Evolutionary conservation across 2,797 vertebrate genomes (phyloP).

Genomic region (Lindbergichthys nudifrons): DNA sequence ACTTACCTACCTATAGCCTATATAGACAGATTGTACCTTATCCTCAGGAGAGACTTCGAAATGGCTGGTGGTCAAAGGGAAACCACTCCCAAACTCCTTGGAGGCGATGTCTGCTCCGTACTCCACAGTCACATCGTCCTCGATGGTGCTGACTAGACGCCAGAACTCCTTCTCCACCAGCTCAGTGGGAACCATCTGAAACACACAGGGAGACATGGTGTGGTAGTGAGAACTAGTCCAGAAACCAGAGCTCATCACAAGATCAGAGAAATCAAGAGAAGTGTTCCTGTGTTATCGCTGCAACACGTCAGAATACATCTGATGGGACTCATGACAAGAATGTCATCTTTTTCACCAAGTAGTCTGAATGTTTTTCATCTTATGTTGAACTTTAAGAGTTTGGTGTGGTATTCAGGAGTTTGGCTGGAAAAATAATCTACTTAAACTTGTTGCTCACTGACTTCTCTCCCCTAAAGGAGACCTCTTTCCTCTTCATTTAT

Average conservation of each 20-base stretch:
- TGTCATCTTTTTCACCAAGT: background rate
- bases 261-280: background rate
- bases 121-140: slow-evolving; percentile 98
- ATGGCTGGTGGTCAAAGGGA: slow-evolving; percentile 92
- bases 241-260: background rate
- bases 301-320: background rate
- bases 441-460: background rate
- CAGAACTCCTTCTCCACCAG: slow-evolving; percentile 99
- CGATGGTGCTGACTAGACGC: slow-evolving; percentile 96
- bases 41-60: slow-evolving; percentile 91
- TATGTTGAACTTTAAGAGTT: too few relatives aligned
- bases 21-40: slow-evolving; percentile 86
- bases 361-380: too few relatives aligned
- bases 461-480: background rate
- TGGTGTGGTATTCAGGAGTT: background rate
- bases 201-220: background rate
- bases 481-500: background rate
- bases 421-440: background rate
- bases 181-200: slow-evolving; percentile 98
- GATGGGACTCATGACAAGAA: background rate
- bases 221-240: background rate
- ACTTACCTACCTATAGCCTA: too few relatives aligned
- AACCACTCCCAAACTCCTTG: slow-evolving; percentile 98
- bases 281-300: background rate
- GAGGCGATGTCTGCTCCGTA: slow-evolving; percentile 98